Base-by-base conservation (phyloP, 2,888 invertebrate genomes). In the Onthophagus sagittarius region DNA sequence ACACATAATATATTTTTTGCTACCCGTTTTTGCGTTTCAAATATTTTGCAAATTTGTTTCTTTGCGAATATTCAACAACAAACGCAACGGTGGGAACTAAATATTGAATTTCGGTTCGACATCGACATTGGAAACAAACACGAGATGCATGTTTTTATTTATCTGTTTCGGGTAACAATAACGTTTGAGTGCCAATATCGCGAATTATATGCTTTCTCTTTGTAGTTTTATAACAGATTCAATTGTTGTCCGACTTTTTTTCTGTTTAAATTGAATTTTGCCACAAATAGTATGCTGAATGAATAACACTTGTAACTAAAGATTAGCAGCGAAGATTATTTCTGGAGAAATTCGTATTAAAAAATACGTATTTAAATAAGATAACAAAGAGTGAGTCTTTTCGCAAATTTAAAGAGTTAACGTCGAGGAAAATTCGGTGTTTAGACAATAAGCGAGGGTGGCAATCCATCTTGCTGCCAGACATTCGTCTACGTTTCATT, bases 391-490 rank as follows among this genome's bases (percentile, higher is more conserved):
- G 31, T 73, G 73, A 73, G 67, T 53, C 32, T 74, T 65, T 63
- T 65, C 72, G 74, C 72, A 72, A 76, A 75, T 78, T 77, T 77
- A 78, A 78, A 78, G 76, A 77, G 75, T 76, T 77, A 73, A 77
- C 76, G 76, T 76, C 77, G 76, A 74, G 75, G 73, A 75, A 77
- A 75, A 67, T 65, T 77, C 72, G 76, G 76, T 78, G 77, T 81
- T 81, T 81, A 81, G 80, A 81, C 80, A 81, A 82, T 81, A 81
- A 81, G 80, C 79, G 80, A 79, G 79, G 39, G 78, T 78, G 77
- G 81, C 79, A 81, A 82, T 82, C 81, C 80, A 82, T 82, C 81
- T 82, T 81, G 79, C 77, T 75, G 77, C 72, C 75, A 79, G 80
- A 79, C 80, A 79, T 74, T 79, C 78, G 80, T 80, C 80, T 80